phyloP scores from a whole-genome alignment of 30 jellyfish, hydroid and myxozoan species.

The Aurelia coerulea region DNA sequence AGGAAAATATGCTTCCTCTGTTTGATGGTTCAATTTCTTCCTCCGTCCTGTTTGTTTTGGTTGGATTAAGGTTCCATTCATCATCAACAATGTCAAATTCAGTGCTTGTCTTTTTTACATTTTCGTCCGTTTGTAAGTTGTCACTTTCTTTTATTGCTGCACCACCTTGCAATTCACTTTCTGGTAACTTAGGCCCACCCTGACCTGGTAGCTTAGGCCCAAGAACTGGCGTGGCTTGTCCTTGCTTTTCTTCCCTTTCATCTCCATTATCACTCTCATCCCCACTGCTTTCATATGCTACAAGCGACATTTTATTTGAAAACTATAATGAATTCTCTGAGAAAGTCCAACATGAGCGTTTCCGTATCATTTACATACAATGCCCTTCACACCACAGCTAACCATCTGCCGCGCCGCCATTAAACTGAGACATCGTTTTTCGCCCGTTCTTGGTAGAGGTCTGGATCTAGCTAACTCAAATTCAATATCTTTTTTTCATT shows the following conservation, averaged over 20 bases:
- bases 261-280: constrained; percentile 58
- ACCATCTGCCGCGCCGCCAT: neutral
- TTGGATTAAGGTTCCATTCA: constrained; percentile 3
- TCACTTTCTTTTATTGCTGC: neutral
- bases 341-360: no score
- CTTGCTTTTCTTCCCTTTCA: constrained; percentile 1
- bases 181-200: no score
- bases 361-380: no score
- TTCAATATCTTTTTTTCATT: neutral
- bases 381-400: neutral
- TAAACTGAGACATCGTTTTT: no score
- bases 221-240: neutral
- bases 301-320: constrained; percentile 41
- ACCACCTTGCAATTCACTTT: no score
- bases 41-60: neutral
- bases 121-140: neutral
- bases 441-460: neutral
- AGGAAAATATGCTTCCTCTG: constrained; percentile 34
- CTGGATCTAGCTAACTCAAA: constrained; percentile 7
- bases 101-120: neutral
- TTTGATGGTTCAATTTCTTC: neutral
- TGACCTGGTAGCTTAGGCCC: constrained; percentile 31
- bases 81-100: constrained; percentile 18
- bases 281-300: constrained; percentile 75
- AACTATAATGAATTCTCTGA: neutral